phyloP scores from a whole-genome alignment of 2,888 invertebrate genomes.

The Phortica okadai region DNA sequence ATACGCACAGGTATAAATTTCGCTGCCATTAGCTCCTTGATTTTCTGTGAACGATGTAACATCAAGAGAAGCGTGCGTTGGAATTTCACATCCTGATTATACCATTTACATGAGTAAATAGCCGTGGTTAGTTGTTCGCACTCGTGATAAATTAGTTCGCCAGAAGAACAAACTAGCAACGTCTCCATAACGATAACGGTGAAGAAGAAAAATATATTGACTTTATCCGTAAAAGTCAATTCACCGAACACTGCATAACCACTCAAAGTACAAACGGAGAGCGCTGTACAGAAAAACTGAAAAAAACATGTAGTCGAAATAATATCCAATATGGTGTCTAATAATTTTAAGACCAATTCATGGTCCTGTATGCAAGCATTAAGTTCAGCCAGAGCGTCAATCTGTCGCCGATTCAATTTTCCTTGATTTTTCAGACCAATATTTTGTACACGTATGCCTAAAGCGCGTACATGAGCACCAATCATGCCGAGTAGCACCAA shows the following conservation, averaged over 20 bases:
- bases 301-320: slow-evolving; percentile 78
- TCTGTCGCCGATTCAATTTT: not conserved
- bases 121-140: slow-evolving; percentile 77
- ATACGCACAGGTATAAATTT: slow-evolving; percentile 78
- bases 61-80: slow-evolving; percentile 74
- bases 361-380: slow-evolving; percentile 67
- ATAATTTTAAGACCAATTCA: slow-evolving; percentile 69
- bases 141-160: slow-evolving; percentile 77
- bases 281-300: slow-evolving; percentile 77
- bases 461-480: slow-evolving; percentile 63
- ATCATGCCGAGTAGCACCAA: slow-evolving; percentile 64
- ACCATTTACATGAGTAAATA: slow-evolving; percentile 79
- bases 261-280: slow-evolving; percentile 71
- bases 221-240: slow-evolving; percentile 38
- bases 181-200: slow-evolving; percentile 77
- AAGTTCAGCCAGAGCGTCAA: not conserved
- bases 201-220: slow-evolving; percentile 59
- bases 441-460: slow-evolving; percentile 56
- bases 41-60: slow-evolving; percentile 78
- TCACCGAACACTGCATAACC: slow-evolving; percentile 75
- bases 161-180: slow-evolving; percentile 78
- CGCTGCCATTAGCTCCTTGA: slow-evolving; percentile 78
- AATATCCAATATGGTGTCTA: slow-evolving; percentile 76
- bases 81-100: slow-evolving; percentile 77
- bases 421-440: slow-evolving; percentile 7